Conservation (phyloP, 2,888 invertebrate genomes). For the Melinaea marsaeus region DNA sequence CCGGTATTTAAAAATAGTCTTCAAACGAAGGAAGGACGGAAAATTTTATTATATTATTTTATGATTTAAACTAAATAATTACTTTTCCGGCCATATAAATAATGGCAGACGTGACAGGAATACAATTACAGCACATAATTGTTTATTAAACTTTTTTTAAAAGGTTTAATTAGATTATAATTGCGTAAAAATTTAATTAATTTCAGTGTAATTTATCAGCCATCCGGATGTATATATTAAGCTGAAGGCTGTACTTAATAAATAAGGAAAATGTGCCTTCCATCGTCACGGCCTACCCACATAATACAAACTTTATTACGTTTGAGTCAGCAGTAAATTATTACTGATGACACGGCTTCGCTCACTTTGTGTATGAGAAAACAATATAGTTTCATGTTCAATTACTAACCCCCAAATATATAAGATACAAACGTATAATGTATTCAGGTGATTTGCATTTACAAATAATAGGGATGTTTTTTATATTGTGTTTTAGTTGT, state of each 20-base stretch:
- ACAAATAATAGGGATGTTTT: too few species aligned
- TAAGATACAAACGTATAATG: too few species aligned
- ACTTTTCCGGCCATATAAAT: background rate
- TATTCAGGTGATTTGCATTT: too few species aligned
- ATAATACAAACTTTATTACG: constrained; percentile 35
- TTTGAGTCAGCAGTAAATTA: background rate
- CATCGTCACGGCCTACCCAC: constrained; percentile 54
- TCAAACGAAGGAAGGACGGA: constrained; percentile 20
- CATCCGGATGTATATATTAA: constrained; percentile 43
- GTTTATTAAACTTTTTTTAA: background rate
- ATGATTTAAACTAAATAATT: background rate
- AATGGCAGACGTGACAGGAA: background rate
- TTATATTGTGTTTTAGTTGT: too few species aligned
- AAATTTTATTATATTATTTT: background rate
- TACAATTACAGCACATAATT: too few species aligned
- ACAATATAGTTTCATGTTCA: background rate
- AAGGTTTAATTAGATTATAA: constrained; percentile 7
- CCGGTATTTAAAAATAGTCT: constrained; percentile 18
- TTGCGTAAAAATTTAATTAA: constrained; percentile 7
- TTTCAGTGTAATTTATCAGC: constrained; percentile 26
- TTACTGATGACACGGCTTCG: background rate
- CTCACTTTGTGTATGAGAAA: background rate
- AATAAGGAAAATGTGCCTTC: constrained; percentile 61
- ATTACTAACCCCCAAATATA: too few species aligned
- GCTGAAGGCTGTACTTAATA: constrained; percentile 51